Evolutionary conservation across 2,113 vertebrate genomes (phyloP), one percentile per base, ranked within the genome.

Genomic region (Scomber japonicus): DNA sequence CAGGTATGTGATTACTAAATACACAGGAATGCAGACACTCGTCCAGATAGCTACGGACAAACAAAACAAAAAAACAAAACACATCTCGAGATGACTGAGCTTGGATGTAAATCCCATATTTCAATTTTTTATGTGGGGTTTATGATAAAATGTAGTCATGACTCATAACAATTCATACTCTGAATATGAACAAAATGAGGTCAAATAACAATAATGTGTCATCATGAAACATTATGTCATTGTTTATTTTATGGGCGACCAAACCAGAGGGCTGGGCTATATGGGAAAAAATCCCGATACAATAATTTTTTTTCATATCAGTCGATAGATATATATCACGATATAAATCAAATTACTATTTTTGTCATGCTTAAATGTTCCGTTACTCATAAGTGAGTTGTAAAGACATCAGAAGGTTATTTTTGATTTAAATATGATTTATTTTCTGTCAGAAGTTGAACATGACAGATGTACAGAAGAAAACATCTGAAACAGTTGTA

Each of bases 21-120:
- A 66, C 53, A 75, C 30, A 82, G 70, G 72, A 87, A 87, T 82
- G 78, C 71, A 85, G 70, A 80, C 17, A 50, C n/a, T 51, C 15
- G 0, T 55, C 16, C 30, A 40, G 51, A 45, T 51, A 70, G 65
- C 12, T 49, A 11, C 19, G 12, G 55, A 53, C 6, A 35, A 35
- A 35, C 6, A 35, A 35, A 9, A 35, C 6, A 31, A 31, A 35
- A 35, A 35, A 35, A 35, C 5, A 75, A 65, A 59, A 74, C 31
- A 64, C n/a, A 46, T 51, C 40, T 24, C 5, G 11, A 7, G 8
- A 54, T 48, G 11, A 63, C 24, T 30, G 2, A 19, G 46, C 46
- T 40, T 0, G 5, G 7, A 16, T 63, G 30, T 45, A 40, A 5
- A 40, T 60, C 1, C 55, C 5, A 48, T 11, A 21, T 78, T 6